Evolutionary conservation across 2,888 invertebrate species (phyloP).

Genomic region (Apamea epomidion): DNA sequence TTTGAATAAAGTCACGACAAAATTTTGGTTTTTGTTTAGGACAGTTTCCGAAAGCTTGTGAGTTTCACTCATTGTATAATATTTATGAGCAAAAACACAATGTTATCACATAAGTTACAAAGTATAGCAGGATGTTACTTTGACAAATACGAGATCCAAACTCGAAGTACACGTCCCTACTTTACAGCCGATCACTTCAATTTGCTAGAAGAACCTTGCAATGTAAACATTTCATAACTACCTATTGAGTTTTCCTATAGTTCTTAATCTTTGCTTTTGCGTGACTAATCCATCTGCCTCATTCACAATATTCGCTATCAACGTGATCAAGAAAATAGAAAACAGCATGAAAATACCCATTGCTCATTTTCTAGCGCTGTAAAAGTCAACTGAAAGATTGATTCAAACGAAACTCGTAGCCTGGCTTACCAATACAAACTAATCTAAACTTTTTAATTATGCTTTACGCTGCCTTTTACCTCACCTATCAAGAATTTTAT

Average conservation of each 20-base stretch:
- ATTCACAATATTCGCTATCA: conserved; percentile 41
- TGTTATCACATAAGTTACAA: conserved; percentile 34
- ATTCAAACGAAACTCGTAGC: conserved; percentile 27
- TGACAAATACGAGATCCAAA: conserved; percentile 23
- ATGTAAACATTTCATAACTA: conserved; percentile 2
- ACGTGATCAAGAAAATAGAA: conserved; percentile 44
- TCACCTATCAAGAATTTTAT: conserved; percentile 39
- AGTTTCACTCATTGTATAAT: background rate
- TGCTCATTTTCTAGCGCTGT: conserved; percentile 54
- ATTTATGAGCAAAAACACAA: conserved; percentile 13
- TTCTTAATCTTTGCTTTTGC: conserved; percentile 20
- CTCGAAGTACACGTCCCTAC: conserved; percentile 6
- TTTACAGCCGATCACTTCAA: conserved; percentile 14
- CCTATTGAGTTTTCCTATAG: conserved; percentile 43
- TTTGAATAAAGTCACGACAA: conserved; percentile 31
- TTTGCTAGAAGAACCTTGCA: conserved; percentile 9
- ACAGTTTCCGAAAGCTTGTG: conserved; percentile 9
- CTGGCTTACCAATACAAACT: conserved; percentile 26
- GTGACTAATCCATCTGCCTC: conserved; percentile 46
- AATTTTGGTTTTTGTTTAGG: conserved; percentile 26
- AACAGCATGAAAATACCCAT: conserved; percentile 46
- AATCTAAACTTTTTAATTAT: conserved; percentile 35
- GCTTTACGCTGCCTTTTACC: conserved; percentile 4
- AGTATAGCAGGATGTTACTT: conserved; percentile 23
- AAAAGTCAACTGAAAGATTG: conserved; percentile 61